Evolutionary conservation across 2,113 vertebrate species (phyloP).

Genomic region (Cariama cristata): DNA sequence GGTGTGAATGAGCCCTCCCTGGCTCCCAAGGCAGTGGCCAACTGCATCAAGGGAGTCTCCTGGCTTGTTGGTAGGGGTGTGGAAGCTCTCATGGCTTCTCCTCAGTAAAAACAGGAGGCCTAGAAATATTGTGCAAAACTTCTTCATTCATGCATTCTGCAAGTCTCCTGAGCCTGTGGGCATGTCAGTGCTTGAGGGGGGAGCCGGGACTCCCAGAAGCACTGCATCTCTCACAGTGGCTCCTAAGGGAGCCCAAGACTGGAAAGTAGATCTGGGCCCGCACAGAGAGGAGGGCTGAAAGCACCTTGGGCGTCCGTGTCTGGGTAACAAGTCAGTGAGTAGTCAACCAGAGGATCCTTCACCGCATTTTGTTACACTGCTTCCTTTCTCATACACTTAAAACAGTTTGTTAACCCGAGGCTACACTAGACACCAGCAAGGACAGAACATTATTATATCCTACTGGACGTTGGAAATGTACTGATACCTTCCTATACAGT

Average conservation of each 20-base stretch:
- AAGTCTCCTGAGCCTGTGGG: background rate
- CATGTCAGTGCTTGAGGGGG: too few species aligned
- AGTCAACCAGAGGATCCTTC: background rate
- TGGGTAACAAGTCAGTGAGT: background rate
- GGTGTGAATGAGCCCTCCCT: background rate
- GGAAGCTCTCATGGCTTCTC: background rate
- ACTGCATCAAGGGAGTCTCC: background rate
- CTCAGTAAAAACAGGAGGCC: background rate
- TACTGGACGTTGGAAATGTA: background rate
- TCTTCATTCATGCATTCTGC: background rate
- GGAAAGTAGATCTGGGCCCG: background rate
- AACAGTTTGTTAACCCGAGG: background rate
- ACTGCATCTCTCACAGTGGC: background rate
- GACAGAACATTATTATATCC: background rate
- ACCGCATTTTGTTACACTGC: rapidly evolving
- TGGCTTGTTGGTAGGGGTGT: background rate
- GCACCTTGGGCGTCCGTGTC: background rate
- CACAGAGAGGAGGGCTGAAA: background rate
- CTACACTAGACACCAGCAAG: background rate
- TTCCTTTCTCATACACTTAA: background rate
- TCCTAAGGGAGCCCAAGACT: background rate
- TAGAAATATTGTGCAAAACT: background rate
- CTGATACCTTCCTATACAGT: background rate
- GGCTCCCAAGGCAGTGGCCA: background rate
- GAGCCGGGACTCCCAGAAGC: background rate